Conservation (phyloP, 2,888 invertebrate species). For the Fragum fragum region DNA sequence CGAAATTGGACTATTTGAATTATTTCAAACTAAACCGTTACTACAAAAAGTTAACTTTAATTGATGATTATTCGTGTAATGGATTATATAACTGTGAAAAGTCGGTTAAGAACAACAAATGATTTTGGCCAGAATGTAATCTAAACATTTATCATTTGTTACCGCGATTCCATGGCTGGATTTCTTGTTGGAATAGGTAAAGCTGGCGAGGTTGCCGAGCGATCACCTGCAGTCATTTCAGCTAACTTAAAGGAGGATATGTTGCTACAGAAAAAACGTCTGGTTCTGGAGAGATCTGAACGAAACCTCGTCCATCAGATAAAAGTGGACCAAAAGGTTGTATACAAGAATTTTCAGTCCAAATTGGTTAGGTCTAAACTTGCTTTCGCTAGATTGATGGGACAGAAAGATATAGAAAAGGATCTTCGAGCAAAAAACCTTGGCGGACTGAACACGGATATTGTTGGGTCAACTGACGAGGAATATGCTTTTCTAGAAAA, state of each 20-base stretch:
- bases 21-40: too few species aligned
- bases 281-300: constrained; percentile 73
- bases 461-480: constrained; percentile 68
- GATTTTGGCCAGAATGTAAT: too few species aligned
- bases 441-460: constrained; percentile 71
- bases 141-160: too few species aligned
- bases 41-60: too few species aligned
- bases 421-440: constrained; percentile 70
- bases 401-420: constrained; percentile 71
- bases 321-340: constrained; percentile 76
- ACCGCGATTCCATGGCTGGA: constrained; percentile 49
- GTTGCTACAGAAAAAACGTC: constrained; percentile 70
- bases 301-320: constrained; percentile 74
- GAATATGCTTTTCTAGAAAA: constrained; percentile 74
- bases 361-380: constrained; percentile 75
- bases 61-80: too few species aligned
- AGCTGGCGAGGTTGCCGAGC: constrained; percentile 71
- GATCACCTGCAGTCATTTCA: constrained; percentile 74
- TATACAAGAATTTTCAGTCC: constrained; percentile 74
- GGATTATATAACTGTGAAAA: too few species aligned
- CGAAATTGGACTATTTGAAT: too few species aligned
- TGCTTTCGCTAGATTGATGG: constrained; percentile 72
- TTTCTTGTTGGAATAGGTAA: constrained; percentile 54
- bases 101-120: too few species aligned
- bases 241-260: constrained; percentile 78